These are phyloP conservation scores for Scaptomyza parva DNA, from an alignment of 2,888 invertebrate genomes.

Conservation along the genomic window DNA sequence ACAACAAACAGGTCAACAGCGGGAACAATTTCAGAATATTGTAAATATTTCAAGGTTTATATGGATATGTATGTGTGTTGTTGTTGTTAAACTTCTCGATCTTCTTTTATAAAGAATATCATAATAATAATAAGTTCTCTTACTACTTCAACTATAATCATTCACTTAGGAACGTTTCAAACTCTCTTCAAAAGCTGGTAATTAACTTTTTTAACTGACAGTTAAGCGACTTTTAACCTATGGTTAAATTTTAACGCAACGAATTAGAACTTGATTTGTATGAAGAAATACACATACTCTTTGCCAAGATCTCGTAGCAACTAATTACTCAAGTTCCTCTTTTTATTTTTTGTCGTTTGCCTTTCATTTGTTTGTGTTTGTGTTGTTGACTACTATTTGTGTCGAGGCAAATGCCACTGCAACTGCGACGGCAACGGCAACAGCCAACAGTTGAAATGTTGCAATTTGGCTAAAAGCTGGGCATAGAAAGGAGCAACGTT, in stretches of 20 bases:
- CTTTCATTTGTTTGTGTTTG: conserved; percentile 27
- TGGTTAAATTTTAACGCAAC: too few relatives aligned
- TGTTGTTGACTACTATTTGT: too few relatives aligned
- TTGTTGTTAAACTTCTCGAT: too few relatives aligned
- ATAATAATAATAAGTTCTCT: too few relatives aligned
- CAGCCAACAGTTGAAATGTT: conserved; percentile 49
- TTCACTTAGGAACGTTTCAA: too few relatives aligned
- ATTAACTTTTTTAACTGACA: too few relatives aligned
- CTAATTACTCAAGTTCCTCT: conserved; percentile 8
- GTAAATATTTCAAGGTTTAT: neutral
- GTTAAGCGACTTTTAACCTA: too few relatives aligned
- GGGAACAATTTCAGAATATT: neutral
- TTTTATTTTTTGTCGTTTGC: conserved; percentile 9
- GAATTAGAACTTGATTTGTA: too few relatives aligned
- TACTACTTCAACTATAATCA: too few relatives aligned
- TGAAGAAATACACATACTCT: neutral
- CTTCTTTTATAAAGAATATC: too few relatives aligned
- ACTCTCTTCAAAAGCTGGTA: too few relatives aligned
- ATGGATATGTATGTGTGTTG: too few relatives aligned
- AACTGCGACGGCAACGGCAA: neutral
- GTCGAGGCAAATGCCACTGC: conserved; percentile 36
- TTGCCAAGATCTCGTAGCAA: neutral
- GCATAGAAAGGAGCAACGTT: conserved; percentile 66
- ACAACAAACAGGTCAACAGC: conserved; percentile 44
- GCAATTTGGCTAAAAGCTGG: conserved; percentile 75